Conservation (phyloP, 2,888 invertebrate species). For the Thyatira batis region DNA sequence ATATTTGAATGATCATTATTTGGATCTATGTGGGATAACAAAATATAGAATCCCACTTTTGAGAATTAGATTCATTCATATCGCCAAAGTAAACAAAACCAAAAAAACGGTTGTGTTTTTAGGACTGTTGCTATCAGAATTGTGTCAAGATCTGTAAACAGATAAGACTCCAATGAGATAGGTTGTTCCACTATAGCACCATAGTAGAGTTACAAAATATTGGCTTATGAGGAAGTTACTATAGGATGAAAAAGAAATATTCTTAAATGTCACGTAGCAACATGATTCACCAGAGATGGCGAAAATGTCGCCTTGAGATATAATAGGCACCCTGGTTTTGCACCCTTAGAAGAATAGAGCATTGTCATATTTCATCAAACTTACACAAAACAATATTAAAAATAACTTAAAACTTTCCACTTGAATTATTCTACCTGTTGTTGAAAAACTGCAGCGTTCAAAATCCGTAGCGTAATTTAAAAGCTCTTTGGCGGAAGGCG, state of each 20-base stretch:
- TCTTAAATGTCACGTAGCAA: background rate
- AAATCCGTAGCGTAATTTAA: no score
- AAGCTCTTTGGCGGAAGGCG: no score
- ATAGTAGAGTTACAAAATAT: background rate
- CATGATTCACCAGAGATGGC: background rate
- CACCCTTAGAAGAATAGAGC: no score
- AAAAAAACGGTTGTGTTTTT: conserved; percentile 16
- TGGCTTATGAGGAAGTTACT: no score
- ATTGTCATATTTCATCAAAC: no score
- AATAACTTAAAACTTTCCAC: no score
- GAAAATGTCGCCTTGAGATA: background rate
- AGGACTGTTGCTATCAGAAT: conserved; percentile 61
- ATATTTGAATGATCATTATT: no score
- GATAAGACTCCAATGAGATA: conserved; percentile 49
- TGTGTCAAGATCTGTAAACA: conserved; percentile 75
- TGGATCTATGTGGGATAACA: background rate
- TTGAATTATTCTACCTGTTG: no score
- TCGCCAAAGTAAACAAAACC: background rate
- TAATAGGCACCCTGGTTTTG: no score
- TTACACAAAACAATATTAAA: no score
- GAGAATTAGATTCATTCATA: background rate
- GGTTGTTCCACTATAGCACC: background rate
- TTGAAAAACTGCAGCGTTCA: no score
- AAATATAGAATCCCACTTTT: background rate
- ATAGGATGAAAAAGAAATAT: background rate